These are phyloP conservation scores for Rhabdornis inornatus DNA, from an alignment of 2,113 vertebrate species.

Conservation along the genomic window DNA sequence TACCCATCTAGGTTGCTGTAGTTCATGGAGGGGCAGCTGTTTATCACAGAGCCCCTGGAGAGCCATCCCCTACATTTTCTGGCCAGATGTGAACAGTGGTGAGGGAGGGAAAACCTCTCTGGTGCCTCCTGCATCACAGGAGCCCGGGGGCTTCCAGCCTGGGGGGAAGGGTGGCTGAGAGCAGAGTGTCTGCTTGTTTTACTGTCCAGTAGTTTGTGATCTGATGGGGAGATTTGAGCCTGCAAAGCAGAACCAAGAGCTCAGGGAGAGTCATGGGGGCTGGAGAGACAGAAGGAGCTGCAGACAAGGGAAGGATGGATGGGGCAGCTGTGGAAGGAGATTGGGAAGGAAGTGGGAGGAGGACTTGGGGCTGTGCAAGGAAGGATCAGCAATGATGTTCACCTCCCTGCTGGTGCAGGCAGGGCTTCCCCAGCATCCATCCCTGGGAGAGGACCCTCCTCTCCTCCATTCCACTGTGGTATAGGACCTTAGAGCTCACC, in stretches of 20 bases:
- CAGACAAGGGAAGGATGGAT: neutral
- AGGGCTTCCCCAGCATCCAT: neutral
- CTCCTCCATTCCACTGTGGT: neutral
- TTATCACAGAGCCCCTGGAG: neutral
- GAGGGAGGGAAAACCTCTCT: neutral
- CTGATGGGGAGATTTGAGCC: neutral
- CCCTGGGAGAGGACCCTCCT: neutral
- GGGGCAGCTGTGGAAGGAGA: neutral
- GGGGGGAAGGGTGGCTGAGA: fast-evolving
- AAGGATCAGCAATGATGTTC: neutral
- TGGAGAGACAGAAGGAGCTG: neutral
- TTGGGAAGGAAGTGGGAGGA: neutral
- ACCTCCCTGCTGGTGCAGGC: neutral
- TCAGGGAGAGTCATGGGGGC: neutral
- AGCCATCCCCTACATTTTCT: neutral
- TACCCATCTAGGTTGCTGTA: neutral
- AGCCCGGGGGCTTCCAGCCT: fast-evolving
- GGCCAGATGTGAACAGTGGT: neutral
- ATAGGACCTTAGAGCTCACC: neutral
- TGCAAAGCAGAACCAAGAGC: neutral
- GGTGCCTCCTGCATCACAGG: neutral
- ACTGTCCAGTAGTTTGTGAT: neutral
- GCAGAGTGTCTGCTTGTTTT: neutral
- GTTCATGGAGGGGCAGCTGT: neutral
- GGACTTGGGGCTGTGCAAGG: neutral